phyloP scores from a whole-genome alignment of 2,797 vertebrate species.

The Tapirus indicus region DNA sequence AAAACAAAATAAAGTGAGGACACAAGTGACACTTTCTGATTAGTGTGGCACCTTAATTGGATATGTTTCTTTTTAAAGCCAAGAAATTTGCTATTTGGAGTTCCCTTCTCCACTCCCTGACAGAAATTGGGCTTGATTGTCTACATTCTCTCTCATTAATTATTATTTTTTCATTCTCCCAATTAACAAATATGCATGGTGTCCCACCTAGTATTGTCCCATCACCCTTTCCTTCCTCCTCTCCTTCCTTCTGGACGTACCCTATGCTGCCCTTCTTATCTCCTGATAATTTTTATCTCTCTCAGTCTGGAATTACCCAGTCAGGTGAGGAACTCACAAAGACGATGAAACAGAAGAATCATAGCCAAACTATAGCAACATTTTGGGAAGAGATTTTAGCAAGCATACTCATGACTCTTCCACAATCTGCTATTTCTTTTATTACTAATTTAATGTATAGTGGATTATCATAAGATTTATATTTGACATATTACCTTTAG shows the following conservation, averaged over 20 bases:
- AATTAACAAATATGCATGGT: not conserved
- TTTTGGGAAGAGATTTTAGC: not conserved
- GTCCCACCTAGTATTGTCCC: not conserved
- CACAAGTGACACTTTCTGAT: not conserved
- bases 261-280: not conserved
- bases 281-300: not conserved
- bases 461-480: not conserved
- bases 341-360: not conserved
- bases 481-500: conserved; percentile 34
- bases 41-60: not conserved
- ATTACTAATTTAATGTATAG: conserved; percentile 25
- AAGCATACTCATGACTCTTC: not conserved
- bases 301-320: not conserved
- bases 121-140: not conserved
- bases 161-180: not conserved
- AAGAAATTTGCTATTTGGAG: not conserved
- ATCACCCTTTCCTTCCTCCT: not conserved
- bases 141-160: not conserved
- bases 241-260: not conserved
- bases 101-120: not conserved
- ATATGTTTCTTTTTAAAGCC: not conserved
- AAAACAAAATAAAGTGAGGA: not conserved
- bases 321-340: not conserved
- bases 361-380: conserved; percentile 9
- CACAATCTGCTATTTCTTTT: not conserved